A percentile compares a stretch with the other conserved stretches of the same genome.
Conservation (phyloP, 2,113 vertebrate species). For the Acanthochromis polyacanthus region DNA sequence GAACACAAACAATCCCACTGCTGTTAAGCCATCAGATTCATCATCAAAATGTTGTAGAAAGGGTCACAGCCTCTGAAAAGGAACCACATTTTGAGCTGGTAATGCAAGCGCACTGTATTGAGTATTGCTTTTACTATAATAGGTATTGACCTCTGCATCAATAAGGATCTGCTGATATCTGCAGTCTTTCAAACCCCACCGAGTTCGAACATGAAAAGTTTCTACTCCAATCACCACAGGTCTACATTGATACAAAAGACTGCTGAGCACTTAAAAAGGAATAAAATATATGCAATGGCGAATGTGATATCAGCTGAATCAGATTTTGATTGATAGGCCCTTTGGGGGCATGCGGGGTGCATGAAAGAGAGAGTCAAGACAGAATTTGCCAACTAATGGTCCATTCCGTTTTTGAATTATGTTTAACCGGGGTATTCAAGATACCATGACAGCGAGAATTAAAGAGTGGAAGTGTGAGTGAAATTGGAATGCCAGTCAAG, state of each 20-base stretch:
- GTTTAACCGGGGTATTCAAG: constrained; percentile 64
- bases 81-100: constrained; percentile 29
- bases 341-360: constrained; percentile 54
- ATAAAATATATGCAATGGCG: constrained; percentile 55
- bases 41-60: constrained; percentile 25
- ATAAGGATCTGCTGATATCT: constrained; percentile 73
- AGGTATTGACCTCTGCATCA: constrained; percentile 72
- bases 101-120: constrained; percentile 57
- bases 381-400: constrained; percentile 72
- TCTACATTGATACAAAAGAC: constrained; percentile 55
- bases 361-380: constrained; percentile 66
- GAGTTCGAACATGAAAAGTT: constrained; percentile 65
- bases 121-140: constrained; percentile 78
- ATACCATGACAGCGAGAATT: constrained; percentile 52
- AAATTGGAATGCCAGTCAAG: constrained; percentile 65
- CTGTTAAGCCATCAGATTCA: constrained; percentile 49
- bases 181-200: constrained; percentile 71
- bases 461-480: constrained; percentile 39
- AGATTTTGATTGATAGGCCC: constrained; percentile 66
- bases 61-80: constrained; percentile 31
- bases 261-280: constrained; percentile 65
- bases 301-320: constrained; percentile 62
- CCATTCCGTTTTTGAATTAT: constrained; percentile 73
- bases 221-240: constrained; percentile 46
- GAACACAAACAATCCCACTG: constrained; percentile 22